These are phyloP conservation scores for Alouatta palliata DNA, from an alignment of 2,113 vertebrate genomes.

Conservation along the genomic window DNA sequence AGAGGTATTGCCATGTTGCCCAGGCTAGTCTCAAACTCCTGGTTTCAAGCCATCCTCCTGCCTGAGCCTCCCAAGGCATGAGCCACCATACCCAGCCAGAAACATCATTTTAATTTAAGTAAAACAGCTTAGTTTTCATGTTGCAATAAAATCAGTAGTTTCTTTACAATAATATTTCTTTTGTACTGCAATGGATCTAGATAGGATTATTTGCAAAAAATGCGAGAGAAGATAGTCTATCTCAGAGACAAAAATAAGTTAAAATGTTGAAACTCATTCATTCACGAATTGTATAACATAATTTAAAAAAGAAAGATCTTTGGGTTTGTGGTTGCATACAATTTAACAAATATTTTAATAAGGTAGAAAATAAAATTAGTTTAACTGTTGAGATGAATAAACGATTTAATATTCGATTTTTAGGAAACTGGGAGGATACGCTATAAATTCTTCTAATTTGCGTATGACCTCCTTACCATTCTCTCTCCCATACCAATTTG, in stretches of 20 bases:
- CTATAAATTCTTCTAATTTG: constrained; percentile 33
- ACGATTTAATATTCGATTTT: constrained; percentile 30
- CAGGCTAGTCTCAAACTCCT: too few relatives aligned
- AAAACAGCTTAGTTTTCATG: constrained; percentile 7
- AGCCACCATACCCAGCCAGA: too few relatives aligned
- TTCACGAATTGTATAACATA: neutral
- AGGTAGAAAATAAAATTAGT: constrained; percentile 40
- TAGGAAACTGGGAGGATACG: constrained; percentile 2
- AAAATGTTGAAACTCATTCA: constrained; percentile 29
- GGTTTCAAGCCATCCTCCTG: too few relatives aligned
- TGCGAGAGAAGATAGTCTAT: neutral
- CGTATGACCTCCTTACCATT: constrained; percentile 8
- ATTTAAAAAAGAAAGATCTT: constrained; percentile 40
- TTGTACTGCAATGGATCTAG: neutral
- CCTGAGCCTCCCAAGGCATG: too few relatives aligned
- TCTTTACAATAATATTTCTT: constrained; percentile 29
- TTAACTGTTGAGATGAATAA: constrained; percentile 37
- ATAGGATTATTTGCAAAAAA: constrained; percentile 16
- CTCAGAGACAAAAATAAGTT: constrained; percentile 23
- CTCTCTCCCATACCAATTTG: neutral
- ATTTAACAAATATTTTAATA: constrained; percentile 35
- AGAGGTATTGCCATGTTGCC: too few relatives aligned
- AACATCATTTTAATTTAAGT: constrained; percentile 10
- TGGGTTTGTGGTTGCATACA: neutral
- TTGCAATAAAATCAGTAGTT: constrained; percentile 5